Evolutionary conservation across 2,888 invertebrate species (phyloP), one percentile per base, ranked within the genome.

Genomic region (Coelopa pilipes): DNA sequence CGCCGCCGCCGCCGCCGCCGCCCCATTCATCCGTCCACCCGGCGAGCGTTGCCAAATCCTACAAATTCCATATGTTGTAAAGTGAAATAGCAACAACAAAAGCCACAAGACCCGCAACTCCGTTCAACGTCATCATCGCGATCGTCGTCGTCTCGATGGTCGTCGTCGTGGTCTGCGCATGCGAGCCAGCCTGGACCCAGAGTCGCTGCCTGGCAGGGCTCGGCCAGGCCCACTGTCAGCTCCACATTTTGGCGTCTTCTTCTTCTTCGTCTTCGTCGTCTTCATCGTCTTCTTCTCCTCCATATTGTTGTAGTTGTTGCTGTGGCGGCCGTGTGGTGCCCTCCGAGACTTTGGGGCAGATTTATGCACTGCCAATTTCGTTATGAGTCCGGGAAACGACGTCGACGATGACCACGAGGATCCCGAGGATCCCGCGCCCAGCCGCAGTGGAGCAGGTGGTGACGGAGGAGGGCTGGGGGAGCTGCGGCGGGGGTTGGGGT

Each of bases 121-220:
- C 53, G 10, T n/a, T 53, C 53, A n/a, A 7, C 10, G 10, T 53
- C 15, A 53, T 53, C 2, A n/a, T 10, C 24, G 24, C 19, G 21
- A 13, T 59, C 60, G 17, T 13, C 21, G 47, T 12, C 49, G 17
- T n/a, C 65, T 5, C 13, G 21, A n/a, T 21, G 12, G 34, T 24
- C 62, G 65, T 47, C n/a, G 45, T 15, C 34, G 21, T 15, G 13
- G 62, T 53, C 45, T 65, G 69, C 63, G 55, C 73, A 59, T 67
- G 71, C 74, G 71, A 74, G 74, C 74, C 74, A 74, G 45, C 53
- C 57, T 71, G 74, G 74, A 66, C 74, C 74, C 74, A 67, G 71
- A 74, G 57, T 65, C 66, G 15, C 66, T 47, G 66, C 60, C 62
- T 19, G 53, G 49, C 74, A 70, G n/a, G 34, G 34, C 34, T 4